These are phyloP conservation scores for Alsophila aescularia DNA, from an alignment of 2,888 invertebrate genomes.

Conservation along the genomic window DNA sequence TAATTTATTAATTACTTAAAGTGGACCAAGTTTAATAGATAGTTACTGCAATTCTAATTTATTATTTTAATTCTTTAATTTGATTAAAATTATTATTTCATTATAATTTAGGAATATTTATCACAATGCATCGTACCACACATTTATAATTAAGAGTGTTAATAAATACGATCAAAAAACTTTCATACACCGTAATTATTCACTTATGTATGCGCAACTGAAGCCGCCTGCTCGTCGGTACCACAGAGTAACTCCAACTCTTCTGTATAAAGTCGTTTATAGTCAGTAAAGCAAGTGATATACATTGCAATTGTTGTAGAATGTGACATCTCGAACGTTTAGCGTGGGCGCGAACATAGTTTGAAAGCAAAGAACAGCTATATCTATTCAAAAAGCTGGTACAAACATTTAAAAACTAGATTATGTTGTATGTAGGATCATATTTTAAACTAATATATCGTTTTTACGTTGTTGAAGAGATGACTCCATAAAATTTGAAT, in stretches of 20 bases:
- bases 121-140: constrained; percentile 2
- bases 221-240: constrained; percentile 17
- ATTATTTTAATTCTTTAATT: no score
- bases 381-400: constrained; percentile 6
- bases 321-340: constrained; percentile 32
- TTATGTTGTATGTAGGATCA: background rate
- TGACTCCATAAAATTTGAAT: no score
- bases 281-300: constrained; percentile 47
- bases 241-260: constrained; percentile 36
- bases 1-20: no score
- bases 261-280: constrained; percentile 32
- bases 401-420: background rate
- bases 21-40: background rate
- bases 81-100: no score
- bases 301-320: constrained; percentile 46
- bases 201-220: constrained; percentile 33
- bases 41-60: no score
- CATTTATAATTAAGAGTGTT: constrained; percentile 19
- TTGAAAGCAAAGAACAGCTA: constrained; percentile 22
- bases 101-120: constrained; percentile 5
- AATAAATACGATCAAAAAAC: constrained; percentile 22
- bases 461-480: no score
- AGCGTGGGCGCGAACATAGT: constrained; percentile 40
- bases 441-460: no score
- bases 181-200: constrained; percentile 26